phyloP scores from a whole-genome alignment of 2,113 vertebrate species.

The Rhinogobius similis region DNA sequence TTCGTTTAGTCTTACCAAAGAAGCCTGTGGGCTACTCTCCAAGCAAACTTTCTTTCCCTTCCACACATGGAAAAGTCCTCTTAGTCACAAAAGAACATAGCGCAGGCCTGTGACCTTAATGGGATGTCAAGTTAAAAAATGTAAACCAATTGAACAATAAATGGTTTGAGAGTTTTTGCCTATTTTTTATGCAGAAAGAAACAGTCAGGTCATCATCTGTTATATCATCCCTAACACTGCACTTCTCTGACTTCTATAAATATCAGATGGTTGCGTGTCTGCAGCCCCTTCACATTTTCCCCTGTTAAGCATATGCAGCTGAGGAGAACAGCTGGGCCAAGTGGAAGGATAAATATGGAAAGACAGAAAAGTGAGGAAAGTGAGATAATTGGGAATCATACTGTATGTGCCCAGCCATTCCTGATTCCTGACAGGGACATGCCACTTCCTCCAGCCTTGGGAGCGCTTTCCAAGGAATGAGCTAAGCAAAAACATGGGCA shows the following conservation, averaged over 20 bases:
- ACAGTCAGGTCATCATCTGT: too few relatives aligned
- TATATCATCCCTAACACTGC: constrained; percentile 9
- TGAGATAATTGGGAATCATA: constrained; percentile 45
- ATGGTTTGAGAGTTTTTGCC: neutral
- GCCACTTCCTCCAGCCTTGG: constrained; percentile 44
- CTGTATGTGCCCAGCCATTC: constrained; percentile 38
- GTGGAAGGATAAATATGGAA: constrained; percentile 20
- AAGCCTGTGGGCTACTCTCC: neutral
- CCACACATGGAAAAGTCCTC: too few relatives aligned
- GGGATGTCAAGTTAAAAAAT: neutral
- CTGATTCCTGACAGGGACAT: constrained; percentile 56
- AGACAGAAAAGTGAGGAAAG: constrained; percentile 19
- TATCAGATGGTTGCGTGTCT: neutral
- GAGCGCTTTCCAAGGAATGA: constrained; percentile 54
- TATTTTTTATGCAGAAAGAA: neutral
- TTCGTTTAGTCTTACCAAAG: neutral
- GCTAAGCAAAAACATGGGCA: constrained; percentile 52
- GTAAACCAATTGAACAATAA: neutral
- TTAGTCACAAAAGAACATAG: neutral
- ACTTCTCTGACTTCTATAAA: neutral
- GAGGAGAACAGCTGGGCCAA: neutral
- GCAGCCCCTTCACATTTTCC: neutral
- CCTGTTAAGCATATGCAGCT: constrained; percentile 9
- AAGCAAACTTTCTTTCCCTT: too few relatives aligned
- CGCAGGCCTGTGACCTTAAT: neutral